Conservation (phyloP, 2,113 vertebrate species). For the Heptranchias perlo region DNA sequence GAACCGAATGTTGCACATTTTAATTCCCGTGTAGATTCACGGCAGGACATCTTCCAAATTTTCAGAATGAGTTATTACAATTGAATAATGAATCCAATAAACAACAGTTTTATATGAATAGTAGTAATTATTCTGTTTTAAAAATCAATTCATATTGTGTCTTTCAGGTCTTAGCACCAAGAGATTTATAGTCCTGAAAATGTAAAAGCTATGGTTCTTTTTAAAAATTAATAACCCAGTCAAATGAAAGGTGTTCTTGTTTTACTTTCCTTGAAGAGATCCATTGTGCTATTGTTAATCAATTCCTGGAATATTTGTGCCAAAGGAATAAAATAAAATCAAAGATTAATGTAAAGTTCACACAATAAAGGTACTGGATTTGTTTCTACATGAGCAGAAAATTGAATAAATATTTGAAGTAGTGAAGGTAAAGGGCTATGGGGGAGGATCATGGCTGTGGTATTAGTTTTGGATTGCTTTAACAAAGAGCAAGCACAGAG, state of each 20-base stretch:
- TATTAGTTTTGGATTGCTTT: neutral
- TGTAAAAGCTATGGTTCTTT: neutral
- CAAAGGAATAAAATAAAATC: neutral
- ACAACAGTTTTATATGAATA: neutral
- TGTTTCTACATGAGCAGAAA: neutral
- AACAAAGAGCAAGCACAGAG: neutral
- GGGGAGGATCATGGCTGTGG: neutral
- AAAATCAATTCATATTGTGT: neutral
- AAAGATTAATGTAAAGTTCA: neutral
- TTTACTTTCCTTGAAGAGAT: neutral
- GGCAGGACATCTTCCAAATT: neutral
- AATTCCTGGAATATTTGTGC: neutral
- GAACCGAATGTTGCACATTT: neutral
- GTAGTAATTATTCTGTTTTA: neutral
- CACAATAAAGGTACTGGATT: neutral
- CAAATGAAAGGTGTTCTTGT: neutral
- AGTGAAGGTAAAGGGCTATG: neutral
- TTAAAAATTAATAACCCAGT: neutral
- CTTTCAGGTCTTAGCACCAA: neutral
- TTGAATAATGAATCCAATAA: neutral
- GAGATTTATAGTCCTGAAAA: neutral
- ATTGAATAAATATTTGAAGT: neutral
- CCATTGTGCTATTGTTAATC: neutral
- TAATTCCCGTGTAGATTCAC: neutral
- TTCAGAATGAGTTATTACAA: neutral